Evolutionary conservation across 2,797 vertebrate species (phyloP), one percentile per base, ranked within the genome.

Genomic region (Pangasius larnaudii): DNA sequence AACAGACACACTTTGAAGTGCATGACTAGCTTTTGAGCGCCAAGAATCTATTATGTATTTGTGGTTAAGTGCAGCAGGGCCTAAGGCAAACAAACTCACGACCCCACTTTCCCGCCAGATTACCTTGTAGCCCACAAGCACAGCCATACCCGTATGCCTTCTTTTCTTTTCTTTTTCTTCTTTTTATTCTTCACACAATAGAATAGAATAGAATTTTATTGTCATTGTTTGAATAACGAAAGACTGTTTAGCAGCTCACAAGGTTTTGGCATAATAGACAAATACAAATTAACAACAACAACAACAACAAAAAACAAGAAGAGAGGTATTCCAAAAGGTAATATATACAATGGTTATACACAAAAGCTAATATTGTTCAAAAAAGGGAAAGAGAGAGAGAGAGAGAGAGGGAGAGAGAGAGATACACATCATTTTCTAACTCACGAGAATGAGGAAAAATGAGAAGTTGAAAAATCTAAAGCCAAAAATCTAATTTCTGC

Each of bases 1-100:
- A 89, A 53, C 36, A 36, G 39, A 83, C 85, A 11, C n/a, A 58
- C 91, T 89, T 91, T 91, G 91, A 91, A 90, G 91, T 91, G 91
- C 91, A 91, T 61, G 85, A 49, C 56, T 36, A 81, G 77, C 65
- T 83, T 86, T 86, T 88, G 42, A 82, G 86, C 89, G 42, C 65
- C 59, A 79, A 85, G 63, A 74, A n/a, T 46, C 46, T 78, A 51
- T 89, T 89, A 85, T 90, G 79, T 86, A 82, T 88, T 61, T 91
- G 91, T 72, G 91, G 91, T 91, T 87, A 86, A 89, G 89, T 22
- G 53, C 88, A 56, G 49, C 86, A 78, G 39, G 80, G 27, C 46
- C 51, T 19, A 77, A 78, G 59, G 67, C 71, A 53, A 81, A 86
- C 74, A 75, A 36, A 84, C 30, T 19, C 7, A 36, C 33, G 1